A percentile compares a stretch with the other conserved stretches of the same genome.
Conservation (phyloP, 2,113 vertebrate genomes). For the Romanogobio albipinnatus region DNA sequence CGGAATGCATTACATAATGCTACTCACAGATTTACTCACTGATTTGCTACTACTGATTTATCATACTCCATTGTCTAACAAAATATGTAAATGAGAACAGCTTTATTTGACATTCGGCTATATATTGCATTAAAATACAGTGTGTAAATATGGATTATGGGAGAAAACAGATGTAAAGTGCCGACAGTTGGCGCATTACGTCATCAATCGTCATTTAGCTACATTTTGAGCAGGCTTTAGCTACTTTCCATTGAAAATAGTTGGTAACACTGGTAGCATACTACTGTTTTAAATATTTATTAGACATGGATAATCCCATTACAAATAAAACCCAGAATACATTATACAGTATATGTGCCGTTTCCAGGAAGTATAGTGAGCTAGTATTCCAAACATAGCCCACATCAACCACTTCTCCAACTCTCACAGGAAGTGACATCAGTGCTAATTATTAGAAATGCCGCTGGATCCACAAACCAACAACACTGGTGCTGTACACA, state of each 20-base stretch:
- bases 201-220: too few species aligned
- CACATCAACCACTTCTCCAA: neutral
- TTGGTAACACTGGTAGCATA: neutral
- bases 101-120: too few species aligned
- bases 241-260: too few species aligned
- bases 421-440: constrained; percentile 57
- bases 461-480: constrained; percentile 41
- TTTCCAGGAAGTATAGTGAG: neutral
- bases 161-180: too few species aligned
- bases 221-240: too few species aligned
- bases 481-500: constrained; percentile 56
- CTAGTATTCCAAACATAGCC: neutral
- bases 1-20: neutral
- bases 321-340: neutral
- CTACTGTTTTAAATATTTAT: neutral
- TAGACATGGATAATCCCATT: neutral
- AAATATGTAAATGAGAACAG: too few species aligned
- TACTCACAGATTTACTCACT: too few species aligned
- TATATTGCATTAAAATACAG: too few species aligned
- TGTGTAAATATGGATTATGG: too few species aligned
- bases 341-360: neutral
- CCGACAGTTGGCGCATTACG: too few species aligned
- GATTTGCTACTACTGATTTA: too few species aligned
- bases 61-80: too few species aligned
- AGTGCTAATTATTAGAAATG: constrained; percentile 58